Percentiles rank a stretch among this genome's conserved stretches.
Evolutionary conservation across 2,797 vertebrate genomes (phyloP).

Genomic region (Anguilla obscura): DNA sequence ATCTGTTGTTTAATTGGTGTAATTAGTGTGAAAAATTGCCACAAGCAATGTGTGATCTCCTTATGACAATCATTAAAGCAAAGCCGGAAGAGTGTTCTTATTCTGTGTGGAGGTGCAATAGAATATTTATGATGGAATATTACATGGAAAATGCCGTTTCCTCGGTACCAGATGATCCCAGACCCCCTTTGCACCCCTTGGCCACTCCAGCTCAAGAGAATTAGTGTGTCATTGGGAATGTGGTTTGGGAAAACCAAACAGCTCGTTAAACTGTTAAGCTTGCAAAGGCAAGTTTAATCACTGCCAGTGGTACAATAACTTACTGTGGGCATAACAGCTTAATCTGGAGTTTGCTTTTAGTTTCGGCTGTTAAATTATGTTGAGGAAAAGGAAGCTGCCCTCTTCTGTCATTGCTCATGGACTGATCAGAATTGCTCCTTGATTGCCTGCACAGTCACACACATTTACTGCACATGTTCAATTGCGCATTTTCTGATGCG

Average conservation of each 20-base stretch:
- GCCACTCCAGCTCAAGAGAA: background rate
- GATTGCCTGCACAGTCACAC: background rate
- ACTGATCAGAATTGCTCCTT: background rate
- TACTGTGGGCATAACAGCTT: background rate
- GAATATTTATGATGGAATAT: constrained; percentile 1
- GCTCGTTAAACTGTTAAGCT: background rate
- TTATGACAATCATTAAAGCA: background rate
- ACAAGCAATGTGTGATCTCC: constrained; percentile 12
- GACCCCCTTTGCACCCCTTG: background rate
- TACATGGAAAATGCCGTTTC: background rate
- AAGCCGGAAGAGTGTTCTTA: constrained; percentile 5
- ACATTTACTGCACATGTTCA: background rate
- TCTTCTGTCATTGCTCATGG: background rate
- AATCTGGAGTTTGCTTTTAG: background rate
- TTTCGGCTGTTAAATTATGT: background rate
- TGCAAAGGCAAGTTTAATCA: background rate
- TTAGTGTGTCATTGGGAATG: background rate
- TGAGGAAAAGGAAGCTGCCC: background rate
- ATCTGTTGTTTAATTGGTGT: constrained; percentile 6
- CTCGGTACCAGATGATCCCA: background rate
- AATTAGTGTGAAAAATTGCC: constrained; percentile 18
- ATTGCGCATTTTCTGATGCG: background rate
- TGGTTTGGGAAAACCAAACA: background rate
- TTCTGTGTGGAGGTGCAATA: background rate
- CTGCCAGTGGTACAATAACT: background rate